These are phyloP conservation scores for Catharus fuscescens DNA, from an alignment of 2,113 vertebrate species.

Conservation along the genomic window DNA sequence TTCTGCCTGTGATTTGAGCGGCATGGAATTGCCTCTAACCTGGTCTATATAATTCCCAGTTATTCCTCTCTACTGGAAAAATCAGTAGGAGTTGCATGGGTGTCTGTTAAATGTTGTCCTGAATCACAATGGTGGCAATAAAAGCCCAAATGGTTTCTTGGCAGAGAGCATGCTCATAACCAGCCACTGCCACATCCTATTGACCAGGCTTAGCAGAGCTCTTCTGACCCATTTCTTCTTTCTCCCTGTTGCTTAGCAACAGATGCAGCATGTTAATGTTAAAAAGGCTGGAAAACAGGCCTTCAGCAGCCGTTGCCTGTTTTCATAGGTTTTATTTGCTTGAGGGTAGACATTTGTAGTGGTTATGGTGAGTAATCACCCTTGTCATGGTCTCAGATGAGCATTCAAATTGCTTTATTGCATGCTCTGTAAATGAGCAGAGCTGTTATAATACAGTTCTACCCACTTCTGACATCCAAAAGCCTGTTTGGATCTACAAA, in stretches of 20 bases:
- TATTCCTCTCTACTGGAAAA: not conserved
- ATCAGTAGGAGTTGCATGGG: not conserved
- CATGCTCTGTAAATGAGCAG: constrained; percentile 8
- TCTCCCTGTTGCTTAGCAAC: constrained; percentile 66
- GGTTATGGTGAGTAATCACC: constrained; percentile 23
- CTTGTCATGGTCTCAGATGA: constrained; percentile 30
- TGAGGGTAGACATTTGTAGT: constrained; percentile 30
- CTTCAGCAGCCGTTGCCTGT: constrained; percentile 6
- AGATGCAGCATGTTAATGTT: constrained; percentile 36
- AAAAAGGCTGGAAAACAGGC: constrained; percentile 31
- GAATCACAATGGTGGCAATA: not conserved
- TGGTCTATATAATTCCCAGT: not conserved
- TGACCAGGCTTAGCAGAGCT: constrained; percentile 35
- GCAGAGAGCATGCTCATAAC: not conserved
- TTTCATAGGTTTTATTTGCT: constrained; percentile 27
- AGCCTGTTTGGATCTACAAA: not conserved
- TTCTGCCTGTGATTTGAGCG: not conserved
- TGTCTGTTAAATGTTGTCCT: not conserved
- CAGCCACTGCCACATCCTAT: constrained; percentile 7
- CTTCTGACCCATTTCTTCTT: constrained; percentile 62
- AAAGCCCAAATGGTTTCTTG: not conserved
- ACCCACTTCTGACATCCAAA: not conserved
- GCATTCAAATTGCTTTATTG: constrained; percentile 29
- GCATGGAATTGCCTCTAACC: not conserved
- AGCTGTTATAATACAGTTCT: not conserved